These are phyloP conservation scores for Nestor notabilis DNA, from an alignment of 2,113 vertebrate genomes.

Conservation along the genomic window DNA sequence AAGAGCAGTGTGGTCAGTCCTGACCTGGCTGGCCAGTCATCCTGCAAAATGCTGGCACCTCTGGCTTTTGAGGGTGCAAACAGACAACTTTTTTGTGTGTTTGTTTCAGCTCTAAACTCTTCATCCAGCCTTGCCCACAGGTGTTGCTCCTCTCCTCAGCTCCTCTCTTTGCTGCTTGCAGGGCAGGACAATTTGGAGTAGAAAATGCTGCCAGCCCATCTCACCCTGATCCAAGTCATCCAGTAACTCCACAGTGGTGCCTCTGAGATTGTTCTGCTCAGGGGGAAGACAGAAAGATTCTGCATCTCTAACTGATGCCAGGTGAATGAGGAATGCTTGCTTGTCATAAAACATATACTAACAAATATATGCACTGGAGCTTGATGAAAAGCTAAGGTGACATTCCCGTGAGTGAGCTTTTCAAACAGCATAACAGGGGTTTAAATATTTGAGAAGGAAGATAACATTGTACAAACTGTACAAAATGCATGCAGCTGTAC, in stretches of 20 bases:
- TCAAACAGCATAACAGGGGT: not conserved
- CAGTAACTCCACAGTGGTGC: not conserved
- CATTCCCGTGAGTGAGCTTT: not conserved
- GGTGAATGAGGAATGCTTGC: not conserved
- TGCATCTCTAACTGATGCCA: not conserved
- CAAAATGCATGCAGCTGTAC: not conserved
- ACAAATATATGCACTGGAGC: not conserved
- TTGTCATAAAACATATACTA: not conserved
- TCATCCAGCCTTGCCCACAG: not conserved
- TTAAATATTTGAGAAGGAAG: slow-evolving; percentile 17
- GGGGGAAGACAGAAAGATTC: not conserved
- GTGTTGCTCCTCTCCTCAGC: not conserved
- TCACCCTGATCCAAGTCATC: not conserved
- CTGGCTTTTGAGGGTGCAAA: not conserved
- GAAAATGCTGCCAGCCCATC: not conserved
- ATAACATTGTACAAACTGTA: not conserved
- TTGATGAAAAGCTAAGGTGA: not conserved
- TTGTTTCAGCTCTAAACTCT: not conserved
- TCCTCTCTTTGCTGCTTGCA: not conserved
- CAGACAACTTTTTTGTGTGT: not conserved
- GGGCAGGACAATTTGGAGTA: not conserved
- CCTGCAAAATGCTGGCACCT: not conserved
- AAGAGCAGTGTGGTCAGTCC: not conserved
- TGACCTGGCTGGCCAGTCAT: not conserved
- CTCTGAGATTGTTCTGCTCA: not conserved